These are phyloP conservation scores for Paracentrotus lividus DNA, from an alignment of 53 echinoderm and acorn worm species.

Conservation along the genomic window DNA sequence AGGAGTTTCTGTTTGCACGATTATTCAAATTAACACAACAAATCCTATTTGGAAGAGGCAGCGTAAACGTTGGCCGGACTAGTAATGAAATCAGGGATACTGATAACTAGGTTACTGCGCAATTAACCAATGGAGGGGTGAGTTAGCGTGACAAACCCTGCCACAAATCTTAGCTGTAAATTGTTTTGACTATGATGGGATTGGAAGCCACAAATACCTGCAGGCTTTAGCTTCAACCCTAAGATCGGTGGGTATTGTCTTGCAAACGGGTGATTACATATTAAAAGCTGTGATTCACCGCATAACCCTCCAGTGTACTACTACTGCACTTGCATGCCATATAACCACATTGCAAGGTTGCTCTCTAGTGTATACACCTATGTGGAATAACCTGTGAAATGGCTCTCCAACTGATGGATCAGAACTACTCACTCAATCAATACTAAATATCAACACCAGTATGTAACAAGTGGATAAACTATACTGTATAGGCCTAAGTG, in stretches of 20 bases:
- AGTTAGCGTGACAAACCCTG: constrained; percentile 50
- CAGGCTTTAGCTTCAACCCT: constrained; percentile 21
- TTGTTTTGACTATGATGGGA: constrained; percentile 59
- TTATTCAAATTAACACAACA: constrained; percentile 76
- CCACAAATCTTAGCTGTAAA: constrained; percentile 33
- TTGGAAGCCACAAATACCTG: constrained; percentile 51
- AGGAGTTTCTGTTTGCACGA: constrained; percentile 64
- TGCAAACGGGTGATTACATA: constrained; percentile 62
- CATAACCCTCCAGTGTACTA: constrained; percentile 34
- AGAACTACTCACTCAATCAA: background rate
- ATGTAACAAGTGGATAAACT: background rate
- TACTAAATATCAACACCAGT: background rate
- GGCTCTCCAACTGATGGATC: background rate
- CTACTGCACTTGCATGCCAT: constrained; percentile 40
- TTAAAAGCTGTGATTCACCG: constrained; percentile 65
- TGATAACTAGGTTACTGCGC: constrained; percentile 66
- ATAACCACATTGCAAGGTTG: background rate
- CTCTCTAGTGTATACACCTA: background rate
- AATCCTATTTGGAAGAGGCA: constrained; percentile 71
- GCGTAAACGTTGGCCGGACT: constrained; percentile 58
- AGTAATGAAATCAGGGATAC: constrained; percentile 71
- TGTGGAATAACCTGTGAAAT: constrained; percentile 32
- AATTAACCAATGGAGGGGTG: constrained; percentile 62
- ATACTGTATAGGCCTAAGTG: too few relatives aligned
- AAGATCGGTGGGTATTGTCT: constrained; percentile 35